A percentile compares a stretch with the other conserved stretches of the same genome.
Evolutionary conservation across 2,113 vertebrate species (phyloP).

Genomic region (Cynocephalus volans): DNA sequence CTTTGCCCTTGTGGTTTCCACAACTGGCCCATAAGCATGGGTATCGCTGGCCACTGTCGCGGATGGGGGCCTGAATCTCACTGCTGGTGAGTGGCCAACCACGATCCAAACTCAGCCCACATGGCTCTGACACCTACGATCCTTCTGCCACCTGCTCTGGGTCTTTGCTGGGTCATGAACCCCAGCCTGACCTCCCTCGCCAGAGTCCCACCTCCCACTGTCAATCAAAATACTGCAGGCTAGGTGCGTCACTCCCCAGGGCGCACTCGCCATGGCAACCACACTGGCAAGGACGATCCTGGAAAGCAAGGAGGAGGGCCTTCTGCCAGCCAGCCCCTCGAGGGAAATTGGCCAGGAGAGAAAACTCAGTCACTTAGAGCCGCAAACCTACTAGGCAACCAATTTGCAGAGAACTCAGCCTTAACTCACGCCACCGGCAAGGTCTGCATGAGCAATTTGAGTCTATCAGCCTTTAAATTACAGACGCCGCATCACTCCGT

Average conservation of each 20-base stretch:
- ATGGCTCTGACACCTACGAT: neutral
- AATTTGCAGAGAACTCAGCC: conserved; percentile 72
- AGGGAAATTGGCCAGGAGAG: neutral
- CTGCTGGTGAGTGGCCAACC: fast-evolving
- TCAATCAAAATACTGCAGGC: neutral
- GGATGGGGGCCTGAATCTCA: neutral
- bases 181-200: neutral
- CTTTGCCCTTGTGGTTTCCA: too few species aligned
- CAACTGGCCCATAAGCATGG: fast-evolving
- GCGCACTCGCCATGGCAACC: fast-evolving
- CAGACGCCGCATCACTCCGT: neutral
- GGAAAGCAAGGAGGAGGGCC: too few species aligned
- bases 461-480: conserved; percentile 72
- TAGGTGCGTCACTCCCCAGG: neutral
- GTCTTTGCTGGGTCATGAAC: neutral
- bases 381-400: conserved; percentile 13
- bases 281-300: fast-evolving
- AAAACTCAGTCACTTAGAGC: conserved; percentile 63
- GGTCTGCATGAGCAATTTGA: conserved; percentile 53
- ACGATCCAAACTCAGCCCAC: fast-evolving
- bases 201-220: fast-evolving
- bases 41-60: neutral
- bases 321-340: neutral
- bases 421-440: conserved; percentile 63
- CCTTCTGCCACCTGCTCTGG: neutral